Percentiles rank a stretch among this genome's conserved stretches.
Conservation (phyloP, 2,113 vertebrate species). For the Butorides virescens region DNA sequence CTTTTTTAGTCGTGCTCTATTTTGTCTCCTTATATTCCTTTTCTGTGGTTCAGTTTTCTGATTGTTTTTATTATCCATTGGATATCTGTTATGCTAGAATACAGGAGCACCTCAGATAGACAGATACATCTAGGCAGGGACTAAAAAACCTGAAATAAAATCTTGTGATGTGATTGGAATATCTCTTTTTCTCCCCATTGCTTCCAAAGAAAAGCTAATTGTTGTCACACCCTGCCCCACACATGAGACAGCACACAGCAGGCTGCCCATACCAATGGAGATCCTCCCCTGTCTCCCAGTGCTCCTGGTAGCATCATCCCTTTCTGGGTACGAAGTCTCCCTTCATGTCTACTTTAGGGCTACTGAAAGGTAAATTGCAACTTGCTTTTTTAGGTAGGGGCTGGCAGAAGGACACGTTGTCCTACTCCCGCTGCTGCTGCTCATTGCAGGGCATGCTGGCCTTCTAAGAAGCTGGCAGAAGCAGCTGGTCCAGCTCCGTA, state of each 20-base stretch:
- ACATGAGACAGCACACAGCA: not conserved
- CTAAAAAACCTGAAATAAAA: not conserved
- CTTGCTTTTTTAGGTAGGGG: not conserved
- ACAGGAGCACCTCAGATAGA: not conserved
- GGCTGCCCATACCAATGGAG: rapidly evolving
- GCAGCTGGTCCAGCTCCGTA: not conserved
- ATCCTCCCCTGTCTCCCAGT: not conserved
- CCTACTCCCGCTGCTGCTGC: not conserved
- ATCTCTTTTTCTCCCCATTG: not conserved
- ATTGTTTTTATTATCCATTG: not conserved
- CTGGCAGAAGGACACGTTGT: not conserved
- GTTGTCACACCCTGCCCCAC: not conserved
- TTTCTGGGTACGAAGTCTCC: rapidly evolving
- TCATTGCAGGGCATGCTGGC: not conserved
- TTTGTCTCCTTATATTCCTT: not conserved
- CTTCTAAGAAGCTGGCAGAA: not conserved
- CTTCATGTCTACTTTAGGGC: not conserved
- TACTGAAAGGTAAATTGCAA: rapidly evolving
- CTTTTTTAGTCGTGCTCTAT: not conserved
- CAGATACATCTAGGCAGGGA: not conserved
- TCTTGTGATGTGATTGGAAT: not conserved
- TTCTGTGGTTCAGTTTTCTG: not conserved
- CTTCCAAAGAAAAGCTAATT: not conserved
- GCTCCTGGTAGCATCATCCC: not conserved
- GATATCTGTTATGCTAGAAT: not conserved